Evolutionary conservation across 2,113 vertebrate species (phyloP).

Genomic region (Hippocampus guttulatus): DNA sequence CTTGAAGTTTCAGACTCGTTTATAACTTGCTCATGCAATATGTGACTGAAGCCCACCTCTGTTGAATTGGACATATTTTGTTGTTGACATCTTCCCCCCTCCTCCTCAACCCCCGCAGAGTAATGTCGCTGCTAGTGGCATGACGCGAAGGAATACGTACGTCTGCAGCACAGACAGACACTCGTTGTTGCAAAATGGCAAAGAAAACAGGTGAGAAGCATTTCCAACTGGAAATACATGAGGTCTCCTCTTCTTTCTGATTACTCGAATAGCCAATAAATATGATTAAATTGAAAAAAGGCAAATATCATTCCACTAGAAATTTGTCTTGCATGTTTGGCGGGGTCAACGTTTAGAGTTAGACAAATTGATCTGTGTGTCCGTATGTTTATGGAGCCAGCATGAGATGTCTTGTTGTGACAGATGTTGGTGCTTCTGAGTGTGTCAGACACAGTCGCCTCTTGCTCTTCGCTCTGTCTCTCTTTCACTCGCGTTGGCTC

Average conservation of each 20-base stretch:
- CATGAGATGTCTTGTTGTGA: constrained; percentile 35
- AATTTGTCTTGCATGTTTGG: constrained; percentile 24
- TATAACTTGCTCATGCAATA: neutral
- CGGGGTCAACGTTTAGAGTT: constrained; percentile 26
- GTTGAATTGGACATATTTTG: neutral
- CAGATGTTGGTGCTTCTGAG: constrained; percentile 46
- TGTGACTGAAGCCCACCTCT: neutral
- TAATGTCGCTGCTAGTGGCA: constrained; percentile 81
- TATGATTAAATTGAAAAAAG: neutral
- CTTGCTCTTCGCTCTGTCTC: neutral
- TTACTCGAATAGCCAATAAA: neutral
- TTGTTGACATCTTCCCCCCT: neutral
- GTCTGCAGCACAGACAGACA: constrained; percentile 81
- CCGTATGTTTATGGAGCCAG: neutral
- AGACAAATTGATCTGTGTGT: constrained; percentile 3
- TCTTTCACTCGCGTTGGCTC: neutral
- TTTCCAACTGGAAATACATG: neutral
- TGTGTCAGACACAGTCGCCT: neutral
- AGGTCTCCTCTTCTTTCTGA: neutral
- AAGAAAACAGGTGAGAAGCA: constrained; percentile 81
- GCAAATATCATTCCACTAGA: neutral
- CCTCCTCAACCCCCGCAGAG: constrained; percentile 61
- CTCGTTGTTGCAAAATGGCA: constrained; percentile 82
- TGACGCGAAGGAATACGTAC: constrained; percentile 89
- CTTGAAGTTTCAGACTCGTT: too few species aligned